These are phyloP conservation scores for Takifugu rubripes DNA, from an alignment of 2,797 vertebrate species.

Conservation along the genomic window DNA sequence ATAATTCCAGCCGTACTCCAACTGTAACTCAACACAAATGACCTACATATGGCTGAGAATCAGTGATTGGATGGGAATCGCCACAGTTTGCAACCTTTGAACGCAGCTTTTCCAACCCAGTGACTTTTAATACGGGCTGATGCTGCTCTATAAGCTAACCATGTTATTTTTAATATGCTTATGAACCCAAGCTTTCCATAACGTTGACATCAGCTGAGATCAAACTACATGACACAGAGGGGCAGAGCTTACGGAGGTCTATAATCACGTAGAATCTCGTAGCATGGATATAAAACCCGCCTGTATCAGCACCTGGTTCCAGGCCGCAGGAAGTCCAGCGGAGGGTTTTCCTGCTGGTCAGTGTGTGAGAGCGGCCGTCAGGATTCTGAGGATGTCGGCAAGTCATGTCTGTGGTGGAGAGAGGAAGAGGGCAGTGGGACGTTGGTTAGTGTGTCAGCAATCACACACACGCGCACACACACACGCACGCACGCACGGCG, in stretches of 20 bases:
- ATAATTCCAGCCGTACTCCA: constrained; percentile 45
- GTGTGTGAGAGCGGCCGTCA: constrained; percentile 17
- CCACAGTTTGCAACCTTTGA: too few species aligned
- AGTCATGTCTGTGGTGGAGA: constrained; percentile 46
- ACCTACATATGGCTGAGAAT: constrained; percentile 48
- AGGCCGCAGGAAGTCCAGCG: constrained; percentile 10
- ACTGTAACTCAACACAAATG: constrained; percentile 30
- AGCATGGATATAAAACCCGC: background rate
- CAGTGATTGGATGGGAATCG: too few species aligned
- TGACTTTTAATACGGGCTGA: too few species aligned
- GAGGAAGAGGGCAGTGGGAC: constrained; percentile 48
- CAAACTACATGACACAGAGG: too few species aligned
- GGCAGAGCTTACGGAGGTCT: too few species aligned
- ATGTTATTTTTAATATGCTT: too few species aligned
- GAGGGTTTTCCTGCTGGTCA: constrained; percentile 10
- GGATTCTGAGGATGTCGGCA: constrained; percentile 5
- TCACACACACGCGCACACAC: constrained; percentile 15
- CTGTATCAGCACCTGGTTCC: background rate
- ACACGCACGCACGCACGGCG: background rate
- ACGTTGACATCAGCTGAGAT: too few species aligned
- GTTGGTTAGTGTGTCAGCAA: constrained; percentile 29
- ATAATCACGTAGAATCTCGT: too few species aligned
- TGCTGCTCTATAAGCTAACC: too few species aligned
- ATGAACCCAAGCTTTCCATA: too few species aligned
- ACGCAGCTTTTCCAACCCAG: too few species aligned